phyloP scores from a whole-genome alignment of 2,113 vertebrate species.

The Falcunculus frontatus region DNA sequence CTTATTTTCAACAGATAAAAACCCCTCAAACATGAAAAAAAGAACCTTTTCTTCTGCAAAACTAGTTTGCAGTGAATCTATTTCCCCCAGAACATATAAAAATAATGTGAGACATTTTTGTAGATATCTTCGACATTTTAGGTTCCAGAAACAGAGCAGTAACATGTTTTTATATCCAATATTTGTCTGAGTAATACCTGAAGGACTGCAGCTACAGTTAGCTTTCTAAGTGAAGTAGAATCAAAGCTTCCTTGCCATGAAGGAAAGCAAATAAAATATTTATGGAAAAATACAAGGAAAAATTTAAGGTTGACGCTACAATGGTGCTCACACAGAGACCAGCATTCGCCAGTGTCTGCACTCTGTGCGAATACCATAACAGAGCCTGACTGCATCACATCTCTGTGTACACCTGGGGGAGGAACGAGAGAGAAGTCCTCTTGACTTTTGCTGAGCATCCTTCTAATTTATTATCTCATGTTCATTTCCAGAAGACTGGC shows the following conservation, averaged over 20 bases:
- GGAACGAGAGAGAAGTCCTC: not conserved
- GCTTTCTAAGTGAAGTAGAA: not conserved
- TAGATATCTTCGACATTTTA: not conserved
- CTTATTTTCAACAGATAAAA: not conserved
- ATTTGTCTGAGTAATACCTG: not conserved
- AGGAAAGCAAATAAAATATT: not conserved
- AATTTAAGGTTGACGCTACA: not conserved
- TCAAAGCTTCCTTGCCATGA: not conserved
- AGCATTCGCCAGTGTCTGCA: not conserved
- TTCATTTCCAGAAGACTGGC: not conserved
- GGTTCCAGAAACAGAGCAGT: not conserved
- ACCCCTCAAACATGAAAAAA: not conserved
- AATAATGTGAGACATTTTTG: not conserved
- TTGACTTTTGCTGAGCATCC: not conserved
- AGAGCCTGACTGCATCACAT: not conserved
- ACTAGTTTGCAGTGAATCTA: not conserved
- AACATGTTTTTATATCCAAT: not conserved
- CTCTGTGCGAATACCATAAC: not conserved
- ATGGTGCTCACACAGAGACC: not conserved
- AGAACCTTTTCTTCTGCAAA: not conserved
- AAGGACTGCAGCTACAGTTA: not conserved
- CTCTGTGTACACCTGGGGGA: not conserved
- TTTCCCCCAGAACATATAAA: not conserved
- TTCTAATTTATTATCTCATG: not conserved
- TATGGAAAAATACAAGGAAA: not conserved